Percentiles rank a stretch among this genome's conserved stretches.
Conservation (phyloP, 1,140 invertebrate species). For the Brachionus rubens region DNA sequence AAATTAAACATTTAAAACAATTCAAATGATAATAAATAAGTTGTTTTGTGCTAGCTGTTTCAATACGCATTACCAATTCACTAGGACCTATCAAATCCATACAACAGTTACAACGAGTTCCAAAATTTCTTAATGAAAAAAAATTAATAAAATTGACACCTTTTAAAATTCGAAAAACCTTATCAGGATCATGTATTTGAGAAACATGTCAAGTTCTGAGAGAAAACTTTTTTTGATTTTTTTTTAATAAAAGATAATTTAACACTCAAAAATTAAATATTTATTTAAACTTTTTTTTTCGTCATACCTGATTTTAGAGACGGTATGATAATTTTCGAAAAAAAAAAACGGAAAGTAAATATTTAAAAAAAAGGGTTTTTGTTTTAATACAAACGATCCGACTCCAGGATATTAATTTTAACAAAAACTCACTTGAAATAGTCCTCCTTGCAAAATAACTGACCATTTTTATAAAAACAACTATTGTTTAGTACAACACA, state of each 20-base stretch:
- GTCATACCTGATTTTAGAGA: neutral
- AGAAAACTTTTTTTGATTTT: neutral
- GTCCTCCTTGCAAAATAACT: conserved; percentile 43
- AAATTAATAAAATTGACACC: neutral
- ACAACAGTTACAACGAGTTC: conserved; percentile 5
- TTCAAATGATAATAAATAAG: conserved; percentile 55
- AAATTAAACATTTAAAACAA: conserved; percentile 60
- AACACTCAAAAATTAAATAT: conserved; percentile 19
- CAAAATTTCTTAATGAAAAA: neutral
- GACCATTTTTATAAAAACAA: conserved; percentile 46
- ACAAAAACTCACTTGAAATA: conserved; percentile 34
- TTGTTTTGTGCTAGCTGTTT: neutral
- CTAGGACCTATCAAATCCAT: conserved; percentile 30
- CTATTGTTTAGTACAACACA: conserved; percentile 5
- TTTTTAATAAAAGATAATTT: conserved; percentile 26
- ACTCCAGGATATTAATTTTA: neutral
- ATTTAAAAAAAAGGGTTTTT: conserved; percentile 43
- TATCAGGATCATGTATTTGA: neutral
- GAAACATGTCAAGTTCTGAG: conserved; percentile 29
- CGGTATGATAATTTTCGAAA: neutral
- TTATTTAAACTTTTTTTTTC: conserved; percentile 23
- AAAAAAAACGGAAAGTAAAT: neutral
- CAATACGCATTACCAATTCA: conserved; percentile 19
- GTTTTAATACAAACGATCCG: neutral
- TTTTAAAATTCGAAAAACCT: neutral